Evolutionary conservation across 2,888 invertebrate genomes (phyloP).

Genomic region (Molorchus minor): DNA sequence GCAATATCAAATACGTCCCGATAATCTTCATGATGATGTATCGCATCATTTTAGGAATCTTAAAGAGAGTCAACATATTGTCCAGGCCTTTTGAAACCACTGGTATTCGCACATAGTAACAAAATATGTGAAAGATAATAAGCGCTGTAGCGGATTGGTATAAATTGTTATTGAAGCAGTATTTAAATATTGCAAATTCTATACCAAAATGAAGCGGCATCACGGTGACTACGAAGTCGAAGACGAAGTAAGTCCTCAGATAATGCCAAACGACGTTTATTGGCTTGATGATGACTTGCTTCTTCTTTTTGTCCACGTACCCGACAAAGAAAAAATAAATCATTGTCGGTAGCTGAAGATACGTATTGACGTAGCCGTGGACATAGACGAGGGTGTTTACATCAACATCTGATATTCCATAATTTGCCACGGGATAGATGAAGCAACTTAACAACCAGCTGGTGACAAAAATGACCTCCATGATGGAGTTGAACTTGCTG

Average conservation of each 20-base stretch:
- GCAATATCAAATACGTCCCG: neutral
- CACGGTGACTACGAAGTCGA: slow-evolving; percentile 29
- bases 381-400: neutral
- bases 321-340: neutral
- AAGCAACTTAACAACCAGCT: neutral
- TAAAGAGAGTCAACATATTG: neutral
- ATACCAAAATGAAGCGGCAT: neutral
- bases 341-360: neutral
- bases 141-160: neutral
- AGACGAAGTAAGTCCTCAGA: slow-evolving; percentile 38
- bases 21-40: neutral
- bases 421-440: neutral
- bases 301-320: neutral
- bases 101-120: neutral
- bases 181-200: neutral
- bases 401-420: too few relatives aligned
- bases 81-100: neutral
- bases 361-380: neutral
- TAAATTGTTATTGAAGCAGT: too few relatives aligned
- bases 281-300: neutral
- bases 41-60: neutral
- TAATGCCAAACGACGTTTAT: slow-evolving; percentile 20
- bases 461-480: slow-evolving; percentile 15
- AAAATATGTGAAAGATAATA: neutral
- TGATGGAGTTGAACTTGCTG: slow-evolving; percentile 15